These are phyloP conservation scores for Scrobipalpa costella DNA, from an alignment of 2,888 invertebrate genomes.

Conservation along the genomic window DNA sequence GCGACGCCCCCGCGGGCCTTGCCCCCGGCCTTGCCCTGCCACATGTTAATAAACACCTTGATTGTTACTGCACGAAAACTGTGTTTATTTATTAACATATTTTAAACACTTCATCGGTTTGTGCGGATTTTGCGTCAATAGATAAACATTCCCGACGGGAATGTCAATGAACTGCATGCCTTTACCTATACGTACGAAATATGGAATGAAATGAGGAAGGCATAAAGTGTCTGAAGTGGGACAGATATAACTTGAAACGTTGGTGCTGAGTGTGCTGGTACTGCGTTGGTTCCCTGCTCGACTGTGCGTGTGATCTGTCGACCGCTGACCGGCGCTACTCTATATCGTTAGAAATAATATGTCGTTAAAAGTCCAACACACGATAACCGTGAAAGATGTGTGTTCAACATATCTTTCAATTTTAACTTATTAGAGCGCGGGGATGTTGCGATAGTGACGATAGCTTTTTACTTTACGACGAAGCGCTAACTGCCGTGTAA, in stretches of 20 bases:
- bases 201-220: neutral
- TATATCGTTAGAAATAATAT: neutral
- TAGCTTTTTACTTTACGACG: neutral
- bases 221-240: neutral
- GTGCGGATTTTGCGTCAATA: neutral
- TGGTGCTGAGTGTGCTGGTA: neutral
- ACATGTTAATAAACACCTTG: neutral
- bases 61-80: neutral
- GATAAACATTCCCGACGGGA: neutral
- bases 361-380: neutral
- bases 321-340: neutral
- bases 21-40: neutral
- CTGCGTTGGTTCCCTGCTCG: neutral
- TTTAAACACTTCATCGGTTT: too few species aligned
- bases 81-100: neutral
- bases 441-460: constrained; percentile 8
- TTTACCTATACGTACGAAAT: neutral
- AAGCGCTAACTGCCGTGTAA: too few species aligned
- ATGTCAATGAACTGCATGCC: neutral
- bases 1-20: neutral
- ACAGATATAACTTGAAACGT: neutral
- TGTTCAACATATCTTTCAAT: too few species aligned
- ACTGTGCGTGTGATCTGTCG: neutral
- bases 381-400: too few species aligned
- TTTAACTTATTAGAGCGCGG: neutral